phyloP scores from a whole-genome alignment of 2,888 invertebrate species.

The Drosophila nr. fundita region DNA sequence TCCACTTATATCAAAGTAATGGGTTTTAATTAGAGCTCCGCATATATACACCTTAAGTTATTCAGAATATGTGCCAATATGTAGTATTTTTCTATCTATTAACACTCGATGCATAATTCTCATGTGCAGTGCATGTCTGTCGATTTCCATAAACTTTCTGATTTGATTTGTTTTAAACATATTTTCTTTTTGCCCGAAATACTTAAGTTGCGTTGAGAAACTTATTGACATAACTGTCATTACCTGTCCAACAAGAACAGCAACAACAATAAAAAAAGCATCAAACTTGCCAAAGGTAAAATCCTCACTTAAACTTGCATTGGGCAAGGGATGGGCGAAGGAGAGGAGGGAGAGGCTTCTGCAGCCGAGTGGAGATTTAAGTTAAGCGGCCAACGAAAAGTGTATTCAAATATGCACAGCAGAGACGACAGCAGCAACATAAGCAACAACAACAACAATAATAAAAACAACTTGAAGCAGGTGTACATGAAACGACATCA shows the following conservation, averaged over 20 bases:
- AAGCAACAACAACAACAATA: slow-evolving; percentile 44
- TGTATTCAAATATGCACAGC: slow-evolving; percentile 78
- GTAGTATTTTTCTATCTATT: not conserved
- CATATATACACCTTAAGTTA: not conserved
- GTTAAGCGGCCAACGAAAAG: slow-evolving; percentile 81
- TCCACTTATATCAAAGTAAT: slow-evolving; percentile 27
- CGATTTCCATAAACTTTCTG: slow-evolving; percentile 20
- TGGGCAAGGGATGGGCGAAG: slow-evolving; percentile 24
- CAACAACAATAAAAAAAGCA: slow-evolving; percentile 23
- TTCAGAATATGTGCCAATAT: not conserved
- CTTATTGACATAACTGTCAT: slow-evolving; percentile 81
- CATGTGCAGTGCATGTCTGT: not conserved
- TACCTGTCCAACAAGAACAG: slow-evolving; percentile 63
- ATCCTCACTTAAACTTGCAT: slow-evolving; percentile 66
- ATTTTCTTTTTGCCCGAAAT: slow-evolving; percentile 18
- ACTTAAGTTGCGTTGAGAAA: slow-evolving; percentile 54
- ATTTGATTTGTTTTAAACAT: slow-evolving; percentile 48
- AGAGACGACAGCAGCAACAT: slow-evolving; percentile 50
- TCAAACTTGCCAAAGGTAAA: slow-evolving; percentile 57
- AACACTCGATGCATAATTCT: not conserved
- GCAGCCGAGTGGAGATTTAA: slow-evolving; percentile 60
- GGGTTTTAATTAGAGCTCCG: not conserved
- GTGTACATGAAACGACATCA: slow-evolving; percentile 79
- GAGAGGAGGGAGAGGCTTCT: not conserved
- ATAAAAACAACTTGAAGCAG: slow-evolving; percentile 78